Conservation (phyloP, 2,113 vertebrate species). For the Stictonetta naevosa region DNA sequence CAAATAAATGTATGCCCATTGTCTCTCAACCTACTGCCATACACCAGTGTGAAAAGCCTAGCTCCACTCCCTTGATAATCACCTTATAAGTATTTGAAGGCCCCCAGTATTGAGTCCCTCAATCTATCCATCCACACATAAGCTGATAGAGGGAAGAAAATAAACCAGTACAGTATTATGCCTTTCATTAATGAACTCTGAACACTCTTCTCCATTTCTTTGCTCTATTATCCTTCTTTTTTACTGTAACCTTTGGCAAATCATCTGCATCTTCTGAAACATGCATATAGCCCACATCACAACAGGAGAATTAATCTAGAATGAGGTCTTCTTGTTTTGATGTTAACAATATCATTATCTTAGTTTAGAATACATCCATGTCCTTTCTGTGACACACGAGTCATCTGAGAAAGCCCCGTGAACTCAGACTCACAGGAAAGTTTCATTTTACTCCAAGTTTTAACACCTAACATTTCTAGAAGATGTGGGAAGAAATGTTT, state of each 20-base stretch:
- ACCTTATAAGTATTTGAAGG: not conserved
- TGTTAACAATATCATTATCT: not conserved
- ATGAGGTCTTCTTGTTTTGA: not conserved
- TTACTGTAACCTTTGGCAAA: not conserved
- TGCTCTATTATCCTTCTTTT: not conserved
- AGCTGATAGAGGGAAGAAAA: not conserved
- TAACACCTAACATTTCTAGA: not conserved
- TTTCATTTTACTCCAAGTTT: not conserved
- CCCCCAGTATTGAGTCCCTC: not conserved
- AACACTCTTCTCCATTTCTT: not conserved
- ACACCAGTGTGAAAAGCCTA: not conserved
- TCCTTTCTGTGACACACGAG: not conserved
- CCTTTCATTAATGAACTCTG: not conserved
- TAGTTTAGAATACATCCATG: not conserved
- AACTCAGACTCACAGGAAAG: not conserved
- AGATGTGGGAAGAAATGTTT: not conserved
- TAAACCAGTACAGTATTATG: not conserved
- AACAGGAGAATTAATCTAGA: not conserved
- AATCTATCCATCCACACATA: not conserved
- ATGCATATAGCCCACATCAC: not conserved
- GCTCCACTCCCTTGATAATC: not conserved
- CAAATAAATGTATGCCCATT: not conserved
- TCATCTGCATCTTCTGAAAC: not conserved
- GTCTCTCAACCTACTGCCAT: not conserved
- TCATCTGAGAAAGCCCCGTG: not conserved